These are phyloP conservation scores for Chaunax sp. DNA, from an alignment of 2,797 vertebrate species.

Conservation along the genomic window DNA sequence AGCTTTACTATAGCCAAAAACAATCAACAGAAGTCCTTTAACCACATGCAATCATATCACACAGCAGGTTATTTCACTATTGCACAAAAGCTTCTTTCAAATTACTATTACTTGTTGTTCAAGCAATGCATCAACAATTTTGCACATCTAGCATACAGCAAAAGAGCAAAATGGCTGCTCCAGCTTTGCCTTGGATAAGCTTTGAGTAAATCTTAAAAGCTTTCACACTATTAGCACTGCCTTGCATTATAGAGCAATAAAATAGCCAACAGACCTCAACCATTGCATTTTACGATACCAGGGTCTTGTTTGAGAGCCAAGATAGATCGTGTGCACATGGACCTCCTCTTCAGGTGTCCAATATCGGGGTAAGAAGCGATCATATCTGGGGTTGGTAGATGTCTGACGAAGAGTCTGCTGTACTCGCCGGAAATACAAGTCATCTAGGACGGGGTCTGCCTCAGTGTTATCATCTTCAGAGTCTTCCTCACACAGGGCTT, in stretches of 20 bases:
- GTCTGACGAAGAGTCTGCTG: constrained; percentile 72
- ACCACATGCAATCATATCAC: background rate
- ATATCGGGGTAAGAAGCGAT: constrained; percentile 89
- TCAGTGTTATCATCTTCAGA: constrained; percentile 82
- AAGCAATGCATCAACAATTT: constrained; percentile 13
- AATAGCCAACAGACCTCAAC: constrained; percentile 88
- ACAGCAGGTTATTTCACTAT: background rate
- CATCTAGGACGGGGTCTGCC: constrained; percentile 87
- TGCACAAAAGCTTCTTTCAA: background rate
- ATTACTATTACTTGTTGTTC: constrained; percentile 1
- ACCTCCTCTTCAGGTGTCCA: constrained; percentile 89
- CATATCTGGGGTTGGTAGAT: constrained; percentile 76
- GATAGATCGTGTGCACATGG: constrained; percentile 86
- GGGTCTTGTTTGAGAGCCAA: constrained; percentile 88
- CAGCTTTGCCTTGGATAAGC: constrained; percentile 26
- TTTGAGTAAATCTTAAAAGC: constrained; percentile 8
- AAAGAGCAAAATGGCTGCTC: background rate
- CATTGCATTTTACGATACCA: constrained; percentile 95
- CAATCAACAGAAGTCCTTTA: background rate
- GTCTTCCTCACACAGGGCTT: constrained; percentile 76
- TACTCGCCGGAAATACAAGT: constrained; percentile 76
- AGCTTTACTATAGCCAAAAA: no score
- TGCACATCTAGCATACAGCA: background rate
- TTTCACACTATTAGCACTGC: constrained; percentile 6
- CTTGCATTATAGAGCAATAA: constrained; percentile 10